phyloP scores from a whole-genome alignment of 2,888 invertebrate genomes.

The Rhagonycha lutea region DNA sequence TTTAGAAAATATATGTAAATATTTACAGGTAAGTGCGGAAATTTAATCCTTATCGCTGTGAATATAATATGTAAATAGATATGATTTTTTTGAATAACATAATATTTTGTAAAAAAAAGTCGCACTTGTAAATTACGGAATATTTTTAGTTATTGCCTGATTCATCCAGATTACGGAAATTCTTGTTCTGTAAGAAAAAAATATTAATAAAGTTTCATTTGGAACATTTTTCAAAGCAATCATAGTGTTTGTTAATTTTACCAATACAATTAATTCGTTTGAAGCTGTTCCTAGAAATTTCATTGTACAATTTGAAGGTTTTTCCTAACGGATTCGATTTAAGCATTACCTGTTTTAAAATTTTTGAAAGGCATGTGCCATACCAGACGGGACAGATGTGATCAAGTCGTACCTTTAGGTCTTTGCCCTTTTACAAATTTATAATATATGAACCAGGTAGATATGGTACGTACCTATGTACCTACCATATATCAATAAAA shows the following conservation, averaged over 20 bases:
- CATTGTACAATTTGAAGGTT: background rate
- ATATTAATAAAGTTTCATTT: background rate
- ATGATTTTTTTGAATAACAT: background rate
- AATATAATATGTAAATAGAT: background rate
- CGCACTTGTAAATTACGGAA: background rate
- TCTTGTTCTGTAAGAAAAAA: background rate
- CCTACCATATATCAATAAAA: background rate
- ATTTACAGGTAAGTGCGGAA: background rate
- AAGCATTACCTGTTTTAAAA: slow-evolving; percentile 7
- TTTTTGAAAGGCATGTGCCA: slow-evolving; percentile 15
- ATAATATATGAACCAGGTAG: slow-evolving; percentile 3
- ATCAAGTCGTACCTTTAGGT: slow-evolving; percentile 11
- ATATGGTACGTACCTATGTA: background rate
- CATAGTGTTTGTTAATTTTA: background rate
- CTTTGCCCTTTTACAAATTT: slow-evolving; percentile 13
- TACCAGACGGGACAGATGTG: slow-evolving; percentile 14
- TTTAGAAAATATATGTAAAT: background rate
- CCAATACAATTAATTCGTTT: background rate
- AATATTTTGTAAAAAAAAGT: background rate
- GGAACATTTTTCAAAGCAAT: background rate
- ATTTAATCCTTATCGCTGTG: background rate
- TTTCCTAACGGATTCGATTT: background rate
- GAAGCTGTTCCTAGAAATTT: background rate
- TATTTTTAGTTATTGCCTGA: background rate
- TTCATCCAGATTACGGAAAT: background rate